These are phyloP conservation scores for Hirundichthys speculiger DNA, from an alignment of 2,113 vertebrate species.

Conservation along the genomic window DNA sequence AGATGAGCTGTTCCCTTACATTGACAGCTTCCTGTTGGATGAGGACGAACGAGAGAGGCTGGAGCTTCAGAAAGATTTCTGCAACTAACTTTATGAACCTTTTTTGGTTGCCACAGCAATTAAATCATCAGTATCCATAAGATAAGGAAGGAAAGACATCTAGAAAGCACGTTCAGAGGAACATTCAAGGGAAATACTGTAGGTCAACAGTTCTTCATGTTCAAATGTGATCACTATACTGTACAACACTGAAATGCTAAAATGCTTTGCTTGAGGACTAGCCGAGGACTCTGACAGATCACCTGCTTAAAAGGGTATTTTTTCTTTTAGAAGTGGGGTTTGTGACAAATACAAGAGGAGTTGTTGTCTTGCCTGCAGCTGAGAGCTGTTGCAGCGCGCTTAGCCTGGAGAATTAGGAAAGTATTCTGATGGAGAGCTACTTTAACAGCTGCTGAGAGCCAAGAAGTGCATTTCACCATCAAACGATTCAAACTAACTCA, in stretches of 20 bases:
- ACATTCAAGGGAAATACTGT: neutral
- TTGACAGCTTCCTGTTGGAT: constrained; percentile 89
- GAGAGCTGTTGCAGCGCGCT: no score
- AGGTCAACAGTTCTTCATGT: constrained; percentile 1
- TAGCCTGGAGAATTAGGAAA: no score
- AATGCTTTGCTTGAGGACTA: constrained; percentile 16
- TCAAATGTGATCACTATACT: constrained; percentile 39
- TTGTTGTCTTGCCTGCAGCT: no score
- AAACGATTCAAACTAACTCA: no score
- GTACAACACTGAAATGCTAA: constrained; percentile 40
- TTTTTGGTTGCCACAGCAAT: constrained; percentile 32
- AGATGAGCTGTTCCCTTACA: constrained; percentile 89
- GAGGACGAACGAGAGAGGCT: constrained; percentile 81
- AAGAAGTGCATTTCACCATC: no score
- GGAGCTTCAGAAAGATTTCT: constrained; percentile 80
- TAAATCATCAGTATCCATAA: constrained; percentile 8
- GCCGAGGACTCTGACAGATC: neutral
- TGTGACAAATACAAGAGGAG: no score
- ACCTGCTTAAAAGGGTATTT: neutral
- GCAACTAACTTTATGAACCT: constrained; percentile 79
- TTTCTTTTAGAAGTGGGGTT: neutral
- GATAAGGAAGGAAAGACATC: constrained; percentile 16
- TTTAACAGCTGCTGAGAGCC: no score
- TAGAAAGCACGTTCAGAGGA: constrained; percentile 14
- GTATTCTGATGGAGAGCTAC: no score